Conservation (phyloP, 1,140 invertebrate species). For the Zaprionus gabonicus region DNA sequence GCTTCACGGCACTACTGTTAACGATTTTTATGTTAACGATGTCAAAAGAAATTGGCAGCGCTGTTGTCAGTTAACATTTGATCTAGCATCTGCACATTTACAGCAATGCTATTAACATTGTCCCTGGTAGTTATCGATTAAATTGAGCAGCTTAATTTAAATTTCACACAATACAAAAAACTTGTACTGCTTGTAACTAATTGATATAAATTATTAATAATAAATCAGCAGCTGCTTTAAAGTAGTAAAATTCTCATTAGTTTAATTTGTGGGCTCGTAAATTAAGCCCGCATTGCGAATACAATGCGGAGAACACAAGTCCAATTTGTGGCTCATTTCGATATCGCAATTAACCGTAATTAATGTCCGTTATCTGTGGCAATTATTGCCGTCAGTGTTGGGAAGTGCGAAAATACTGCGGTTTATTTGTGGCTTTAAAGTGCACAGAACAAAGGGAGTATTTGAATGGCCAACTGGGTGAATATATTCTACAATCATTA, state of each 20-base stretch:
- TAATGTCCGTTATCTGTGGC: conserved; percentile 19
- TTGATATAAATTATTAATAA: neutral
- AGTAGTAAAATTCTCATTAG: conserved; percentile 5
- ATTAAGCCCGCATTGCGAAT: neutral
- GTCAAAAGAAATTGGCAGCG: too few relatives aligned
- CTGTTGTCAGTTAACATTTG: too few relatives aligned
- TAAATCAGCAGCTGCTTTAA: neutral
- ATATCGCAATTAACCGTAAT: conserved; percentile 20
- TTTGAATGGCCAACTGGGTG: neutral
- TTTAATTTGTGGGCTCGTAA: neutral
- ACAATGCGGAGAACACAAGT: neutral
- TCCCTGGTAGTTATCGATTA: neutral
- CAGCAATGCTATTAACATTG: neutral
- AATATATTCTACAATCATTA: neutral
- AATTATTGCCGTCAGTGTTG: conserved; percentile 14
- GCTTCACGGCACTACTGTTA: too few relatives aligned
- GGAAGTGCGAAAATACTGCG: neutral
- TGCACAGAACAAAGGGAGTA: neutral
- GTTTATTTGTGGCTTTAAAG: conserved; percentile 22
- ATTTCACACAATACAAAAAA: neutral
- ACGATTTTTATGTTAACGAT: too few relatives aligned
- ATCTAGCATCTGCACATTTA: neutral
- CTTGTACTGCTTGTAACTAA: neutral
- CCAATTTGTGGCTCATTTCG: conserved; percentile 24
- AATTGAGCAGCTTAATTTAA: neutral